A percentile compares a stretch with the other conserved stretches of the same genome.
Evolutionary conservation across 2,888 invertebrate species (phyloP).

Genomic region (Drosophila seclusa): DNA sequence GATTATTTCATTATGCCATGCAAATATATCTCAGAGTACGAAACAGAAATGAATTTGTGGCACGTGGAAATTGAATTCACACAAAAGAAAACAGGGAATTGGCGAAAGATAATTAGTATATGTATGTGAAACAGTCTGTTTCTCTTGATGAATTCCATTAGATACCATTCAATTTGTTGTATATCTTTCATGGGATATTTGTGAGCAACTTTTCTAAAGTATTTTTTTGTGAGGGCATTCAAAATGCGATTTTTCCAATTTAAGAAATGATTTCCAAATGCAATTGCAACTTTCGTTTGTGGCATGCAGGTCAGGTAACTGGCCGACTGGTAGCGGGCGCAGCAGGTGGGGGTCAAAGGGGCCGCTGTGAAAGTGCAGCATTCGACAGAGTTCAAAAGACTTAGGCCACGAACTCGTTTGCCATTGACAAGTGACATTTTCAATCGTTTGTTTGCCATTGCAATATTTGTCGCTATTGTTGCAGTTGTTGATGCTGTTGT

Average conservation of each 20-base stretch:
- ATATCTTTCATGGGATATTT: neutral
- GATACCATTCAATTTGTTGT: neutral
- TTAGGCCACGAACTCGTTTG: slow-evolving; percentile 73
- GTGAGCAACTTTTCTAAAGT: neutral
- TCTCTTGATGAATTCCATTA: neutral
- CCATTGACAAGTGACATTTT: slow-evolving; percentile 68
- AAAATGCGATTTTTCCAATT: neutral
- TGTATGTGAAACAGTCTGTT: neutral
- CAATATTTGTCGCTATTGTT: slow-evolving; percentile 20
- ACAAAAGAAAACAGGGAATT: neutral
- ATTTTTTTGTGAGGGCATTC: slow-evolving; percentile 12
- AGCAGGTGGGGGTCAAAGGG: slow-evolving; percentile 6
- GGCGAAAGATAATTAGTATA: neutral
- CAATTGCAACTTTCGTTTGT: slow-evolving; percentile 54
- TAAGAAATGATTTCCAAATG: slow-evolving; percentile 23
- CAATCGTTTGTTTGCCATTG: slow-evolving; percentile 35
- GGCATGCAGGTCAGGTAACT: slow-evolving; percentile 43
- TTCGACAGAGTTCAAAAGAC: slow-evolving; percentile 72
- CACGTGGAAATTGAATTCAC: neutral
- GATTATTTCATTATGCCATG: neutral
- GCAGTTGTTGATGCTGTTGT: neutral
- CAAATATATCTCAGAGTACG: too few species aligned
- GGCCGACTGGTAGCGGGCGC: slow-evolving; percentile 2
- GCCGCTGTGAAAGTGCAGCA: slow-evolving; percentile 55
- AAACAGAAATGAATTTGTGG: too few species aligned